Evolutionary conservation across 1,140 invertebrate species (phyloP).

Genomic region (Dreissena polymorpha): DNA sequence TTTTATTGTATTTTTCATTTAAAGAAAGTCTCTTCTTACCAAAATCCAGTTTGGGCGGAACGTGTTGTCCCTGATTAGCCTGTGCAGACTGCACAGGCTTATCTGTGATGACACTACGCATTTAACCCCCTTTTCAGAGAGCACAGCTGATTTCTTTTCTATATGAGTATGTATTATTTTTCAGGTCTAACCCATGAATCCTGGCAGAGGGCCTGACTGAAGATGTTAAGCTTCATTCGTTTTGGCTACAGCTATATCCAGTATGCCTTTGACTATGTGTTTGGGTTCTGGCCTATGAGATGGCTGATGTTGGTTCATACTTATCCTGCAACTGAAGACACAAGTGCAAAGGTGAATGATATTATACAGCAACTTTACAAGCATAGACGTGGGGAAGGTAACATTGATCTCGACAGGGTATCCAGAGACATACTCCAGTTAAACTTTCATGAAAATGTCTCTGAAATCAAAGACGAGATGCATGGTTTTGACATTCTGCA

Average conservation of each 20-base stretch:
- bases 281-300: constrained; percentile 16
- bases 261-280: constrained; percentile 23
- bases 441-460: constrained; percentile 63
- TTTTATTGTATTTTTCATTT: too few relatives aligned
- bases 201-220: neutral
- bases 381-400: neutral
- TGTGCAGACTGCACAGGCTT: too few relatives aligned
- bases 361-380: constrained; percentile 26
- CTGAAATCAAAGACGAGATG: constrained; percentile 60
- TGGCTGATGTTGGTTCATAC: neutral
- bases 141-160: neutral
- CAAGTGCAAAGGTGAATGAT: neutral
- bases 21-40: too few relatives aligned
- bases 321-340: neutral
- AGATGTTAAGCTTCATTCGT: neutral
- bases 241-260: constrained; percentile 24
- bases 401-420: neutral
- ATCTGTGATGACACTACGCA: too few relatives aligned
- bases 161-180: too few relatives aligned
- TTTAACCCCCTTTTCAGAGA: neutral
- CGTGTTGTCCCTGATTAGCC: too few relatives aligned
- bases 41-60: too few relatives aligned
- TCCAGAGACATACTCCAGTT: constrained; percentile 2
- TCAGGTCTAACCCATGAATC: neutral
- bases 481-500: constrained; percentile 70